Evolutionary conservation across 30 jellyfish, hydroid and myxozoan species (phyloP), one percentile per base, ranked within the genome.

Genomic region (Aurelia coerulea): DNA sequence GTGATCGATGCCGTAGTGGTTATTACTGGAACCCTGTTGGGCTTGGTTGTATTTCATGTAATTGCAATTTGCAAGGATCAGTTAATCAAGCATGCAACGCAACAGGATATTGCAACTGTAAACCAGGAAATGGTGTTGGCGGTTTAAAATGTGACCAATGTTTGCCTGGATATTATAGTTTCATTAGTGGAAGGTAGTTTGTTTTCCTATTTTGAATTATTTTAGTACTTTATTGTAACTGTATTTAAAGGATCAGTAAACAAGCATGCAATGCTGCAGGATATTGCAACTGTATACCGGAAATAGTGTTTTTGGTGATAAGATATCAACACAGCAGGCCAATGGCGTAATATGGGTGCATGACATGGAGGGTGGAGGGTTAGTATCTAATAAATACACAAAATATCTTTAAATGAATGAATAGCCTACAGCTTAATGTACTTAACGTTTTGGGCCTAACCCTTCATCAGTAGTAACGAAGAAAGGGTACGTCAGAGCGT

Each of bases 21-120:
- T 86, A 60, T 74, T 95, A 90, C 89, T 95, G 99, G 99, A 90
- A 95, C 78, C 94, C 99, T 13, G 78, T 67, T 76, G 99, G 99
- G 8, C 88, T 56, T 52, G 99, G 99, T 10, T 95, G 99, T 73
- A 51, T 95, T 10, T 85, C 95, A n/a, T 95, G 99, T 65, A 75
- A 35, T 69, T 95, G 99, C 87, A 73, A 95, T 78, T 80, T 63
- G 11, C 85, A 52, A 62, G 97, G 99, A 18, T 86, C 99, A n/a
- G 71, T 59, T 10, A 72, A 90, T 52, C 81, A 74, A 31, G 68
- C 90, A 14, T 95, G 99, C 58, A 90, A 90, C 76, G 51, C 79
- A 5, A 81, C 97, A 0, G 99, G 99, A 32, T 70, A 83, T 53
- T 95, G 99, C 89, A 70, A 49, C 83, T 95, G 99, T 70, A 49